Evolutionary conservation across 2,888 invertebrate species (phyloP).

Genomic region (Lochmaea capreae): DNA sequence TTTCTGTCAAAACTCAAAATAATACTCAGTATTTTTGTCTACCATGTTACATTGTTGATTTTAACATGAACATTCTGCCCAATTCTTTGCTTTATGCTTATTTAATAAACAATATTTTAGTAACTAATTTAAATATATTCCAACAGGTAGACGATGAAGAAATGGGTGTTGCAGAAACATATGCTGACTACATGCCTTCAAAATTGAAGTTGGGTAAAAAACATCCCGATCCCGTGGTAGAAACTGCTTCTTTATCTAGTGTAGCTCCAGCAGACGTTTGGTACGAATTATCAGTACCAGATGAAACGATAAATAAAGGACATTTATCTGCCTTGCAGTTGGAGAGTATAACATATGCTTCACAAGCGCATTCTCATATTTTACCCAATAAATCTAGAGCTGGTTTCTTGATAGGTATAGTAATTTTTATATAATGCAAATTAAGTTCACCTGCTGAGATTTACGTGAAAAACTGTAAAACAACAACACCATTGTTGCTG

Average conservation of each 20-base stretch:
- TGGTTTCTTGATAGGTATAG: constrained; percentile 90
- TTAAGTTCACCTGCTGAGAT: no score
- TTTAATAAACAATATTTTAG: neutral
- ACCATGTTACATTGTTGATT: no score
- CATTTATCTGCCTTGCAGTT: constrained; percentile 94
- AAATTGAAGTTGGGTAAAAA: constrained; percentile 94
- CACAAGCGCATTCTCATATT: constrained; percentile 94
- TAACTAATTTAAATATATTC: constrained; percentile 14
- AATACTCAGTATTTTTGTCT: no score
- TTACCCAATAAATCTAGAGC: constrained; percentile 91
- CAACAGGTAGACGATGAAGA: constrained; percentile 88
- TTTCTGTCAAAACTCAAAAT: no score
- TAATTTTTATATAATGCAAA: neutral
- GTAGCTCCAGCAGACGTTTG: constrained; percentile 95
- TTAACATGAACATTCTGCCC: no score
- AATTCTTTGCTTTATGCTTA: no score
- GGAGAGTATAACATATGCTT: constrained; percentile 97
- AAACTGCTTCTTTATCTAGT: constrained; percentile 96
- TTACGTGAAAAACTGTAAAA: no score
- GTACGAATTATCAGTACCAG: constrained; percentile 87
- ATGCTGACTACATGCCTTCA: constrained; percentile 97
- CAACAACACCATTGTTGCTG: no score
- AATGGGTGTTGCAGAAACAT: constrained; percentile 98
- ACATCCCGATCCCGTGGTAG: constrained; percentile 99
- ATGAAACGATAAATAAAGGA: constrained; percentile 85